Evolutionary conservation across 2,797 vertebrate genomes (phyloP).

Genomic region (Halcyon smyrnensis): DNA sequence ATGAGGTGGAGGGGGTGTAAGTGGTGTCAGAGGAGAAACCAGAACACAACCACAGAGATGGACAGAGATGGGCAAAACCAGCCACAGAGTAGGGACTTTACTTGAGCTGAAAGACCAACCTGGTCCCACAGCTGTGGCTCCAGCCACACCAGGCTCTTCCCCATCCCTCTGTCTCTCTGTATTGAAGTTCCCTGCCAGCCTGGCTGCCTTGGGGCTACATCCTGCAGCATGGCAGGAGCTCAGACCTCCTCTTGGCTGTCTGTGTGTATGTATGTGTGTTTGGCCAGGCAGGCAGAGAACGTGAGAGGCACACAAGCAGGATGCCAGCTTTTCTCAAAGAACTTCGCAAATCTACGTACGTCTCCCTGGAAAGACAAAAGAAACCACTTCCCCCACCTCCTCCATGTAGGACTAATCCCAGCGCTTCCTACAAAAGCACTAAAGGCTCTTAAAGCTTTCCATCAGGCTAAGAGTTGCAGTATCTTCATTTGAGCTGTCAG

Average conservation of each 20-base stretch:
- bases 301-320: accelerated
- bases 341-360: neutral
- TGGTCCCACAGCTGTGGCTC: neutral
- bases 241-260: neutral
- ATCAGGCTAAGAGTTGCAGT: neutral
- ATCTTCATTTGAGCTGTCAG: neutral
- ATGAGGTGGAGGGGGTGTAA: neutral
- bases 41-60: neutral
- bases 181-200: neutral
- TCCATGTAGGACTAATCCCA: neutral
- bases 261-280: accelerated
- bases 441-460: neutral
- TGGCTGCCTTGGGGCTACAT: neutral
- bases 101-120: neutral
- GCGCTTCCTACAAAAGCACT: neutral
- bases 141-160: neutral
- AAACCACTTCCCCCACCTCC: neutral
- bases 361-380: neutral
- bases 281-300: neutral
- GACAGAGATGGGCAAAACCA: neutral
- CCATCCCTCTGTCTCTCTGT: neutral
- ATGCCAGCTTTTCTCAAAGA: neutral
- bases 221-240: neutral
- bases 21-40: neutral
- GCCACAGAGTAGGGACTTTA: neutral